Evolutionary conservation across 1,140 invertebrate genomes (phyloP).

Genomic region (Maniola jurtina): DNA sequence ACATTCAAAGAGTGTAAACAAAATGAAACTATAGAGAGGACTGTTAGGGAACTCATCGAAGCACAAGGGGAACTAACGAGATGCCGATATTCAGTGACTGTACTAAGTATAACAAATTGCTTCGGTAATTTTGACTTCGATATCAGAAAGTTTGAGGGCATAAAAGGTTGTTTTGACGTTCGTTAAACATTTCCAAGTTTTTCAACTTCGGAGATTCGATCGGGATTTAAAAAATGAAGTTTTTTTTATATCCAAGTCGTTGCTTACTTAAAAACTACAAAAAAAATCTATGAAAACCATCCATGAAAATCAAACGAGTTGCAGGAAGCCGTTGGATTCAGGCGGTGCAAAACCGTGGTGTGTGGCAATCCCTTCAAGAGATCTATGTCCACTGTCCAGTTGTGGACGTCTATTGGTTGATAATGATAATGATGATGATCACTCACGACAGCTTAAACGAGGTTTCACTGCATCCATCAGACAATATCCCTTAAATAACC

Average conservation of each 20-base stretch:
- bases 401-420: no score
- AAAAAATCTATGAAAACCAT: no score
- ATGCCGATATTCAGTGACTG: conserved; percentile 23
- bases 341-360: no score
- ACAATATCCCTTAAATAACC: neutral
- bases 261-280: neutral
- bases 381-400: no score
- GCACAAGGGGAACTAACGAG: conserved; percentile 22
- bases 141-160: conserved; percentile 19
- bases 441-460: neutral
- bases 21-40: conserved; percentile 25
- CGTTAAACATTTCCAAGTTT: conserved; percentile 6
- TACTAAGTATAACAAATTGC: conserved; percentile 23
- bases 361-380: no score
- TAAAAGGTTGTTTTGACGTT: conserved; percentile 15
- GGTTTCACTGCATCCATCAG: neutral
- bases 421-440: no score
- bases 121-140: conserved; percentile 19
- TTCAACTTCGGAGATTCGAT: neutral
- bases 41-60: conserved; percentile 26
- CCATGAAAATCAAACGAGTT: no score
- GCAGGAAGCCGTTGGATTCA: no score
- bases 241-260: neutral
- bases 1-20: conserved; percentile 26
- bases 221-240: neutral